phyloP scores from a whole-genome alignment of 2,113 vertebrate species.

The Elephantulus edwardii region DNA sequence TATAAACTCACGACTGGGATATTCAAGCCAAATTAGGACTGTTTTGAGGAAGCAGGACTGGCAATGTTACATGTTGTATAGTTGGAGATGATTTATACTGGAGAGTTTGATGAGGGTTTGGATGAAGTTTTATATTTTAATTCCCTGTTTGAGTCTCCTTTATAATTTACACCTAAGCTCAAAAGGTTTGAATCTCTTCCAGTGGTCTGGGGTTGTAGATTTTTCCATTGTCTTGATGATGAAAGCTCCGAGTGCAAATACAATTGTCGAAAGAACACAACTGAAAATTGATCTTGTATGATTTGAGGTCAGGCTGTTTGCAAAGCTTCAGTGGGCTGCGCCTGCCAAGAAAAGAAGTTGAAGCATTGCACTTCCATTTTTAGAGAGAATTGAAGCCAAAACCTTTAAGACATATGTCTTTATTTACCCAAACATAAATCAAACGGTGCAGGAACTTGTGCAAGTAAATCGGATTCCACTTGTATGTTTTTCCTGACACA shows the following conservation, averaged over 20 bases:
- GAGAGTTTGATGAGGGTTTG: neutral
- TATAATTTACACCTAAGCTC: neutral
- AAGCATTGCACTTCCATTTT: slow-evolving; percentile 77
- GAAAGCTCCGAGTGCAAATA: neutral
- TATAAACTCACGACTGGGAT: neutral
- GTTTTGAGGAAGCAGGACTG: neutral
- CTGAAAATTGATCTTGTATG: neutral
- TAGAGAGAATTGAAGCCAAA: slow-evolving; percentile 75
- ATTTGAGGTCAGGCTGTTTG: slow-evolving; percentile 37
- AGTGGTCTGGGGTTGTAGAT: neutral
- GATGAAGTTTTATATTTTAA: neutral
- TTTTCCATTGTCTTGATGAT: neutral
- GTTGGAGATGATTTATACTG: neutral
- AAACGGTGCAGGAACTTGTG: slow-evolving; percentile 82
- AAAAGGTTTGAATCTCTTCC: neutral
- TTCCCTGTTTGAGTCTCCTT: neutral
- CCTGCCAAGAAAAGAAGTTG: slow-evolving; percentile 76
- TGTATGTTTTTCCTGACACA: slow-evolving; percentile 90
- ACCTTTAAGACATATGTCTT: slow-evolving; percentile 85
- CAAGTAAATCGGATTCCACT: slow-evolving; percentile 87
- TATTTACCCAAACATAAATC: slow-evolving; percentile 88
- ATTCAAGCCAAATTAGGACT: too few relatives aligned
- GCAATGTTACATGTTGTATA: neutral
- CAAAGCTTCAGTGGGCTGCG: slow-evolving; percentile 10
- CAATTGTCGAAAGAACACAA: neutral